Conservation (phyloP, 2,888 invertebrate species). For the Xanthorhoe spadicearia region DNA sequence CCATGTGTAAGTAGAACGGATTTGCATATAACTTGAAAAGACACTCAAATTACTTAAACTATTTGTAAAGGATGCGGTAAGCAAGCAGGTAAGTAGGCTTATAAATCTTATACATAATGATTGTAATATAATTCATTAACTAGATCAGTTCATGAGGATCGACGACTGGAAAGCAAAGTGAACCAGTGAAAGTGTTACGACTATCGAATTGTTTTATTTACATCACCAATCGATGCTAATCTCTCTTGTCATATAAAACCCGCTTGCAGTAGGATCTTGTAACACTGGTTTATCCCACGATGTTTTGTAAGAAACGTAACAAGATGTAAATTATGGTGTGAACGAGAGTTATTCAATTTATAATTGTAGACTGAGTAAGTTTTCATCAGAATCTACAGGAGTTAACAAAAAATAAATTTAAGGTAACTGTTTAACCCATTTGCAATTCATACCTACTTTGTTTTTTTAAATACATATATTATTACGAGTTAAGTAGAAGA, state of each 20-base stretch:
- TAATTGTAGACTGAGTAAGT: background rate
- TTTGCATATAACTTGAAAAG: no score
- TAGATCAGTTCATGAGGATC: constrained; percentile 43
- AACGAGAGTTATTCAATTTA: constrained; percentile 18
- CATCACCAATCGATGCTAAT: constrained; percentile 37
- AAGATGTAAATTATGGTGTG: constrained; percentile 23
- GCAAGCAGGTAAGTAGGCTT: background rate
- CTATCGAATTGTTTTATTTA: constrained; percentile 50
- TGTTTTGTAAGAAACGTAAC: constrained; percentile 28
- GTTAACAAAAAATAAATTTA: no score
- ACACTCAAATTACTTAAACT: no score
- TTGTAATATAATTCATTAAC: constrained; percentile 26
- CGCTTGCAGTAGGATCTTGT: constrained; percentile 33
- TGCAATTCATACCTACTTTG: no score
- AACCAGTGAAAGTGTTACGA: constrained; percentile 57
- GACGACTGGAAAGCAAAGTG: constrained; percentile 52
- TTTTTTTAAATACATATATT: no score
- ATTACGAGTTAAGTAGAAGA: no score
- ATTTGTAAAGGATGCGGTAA: background rate
- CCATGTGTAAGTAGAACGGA: no score
- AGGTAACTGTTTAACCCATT: no score
- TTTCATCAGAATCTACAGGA: background rate
- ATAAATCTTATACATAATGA: constrained; percentile 4
- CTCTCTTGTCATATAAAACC: constrained; percentile 26
- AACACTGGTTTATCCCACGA: constrained; percentile 41